Base-by-base conservation (phyloP, 2,888 invertebrate species). In the Temnothorax rugatulus region DNA sequence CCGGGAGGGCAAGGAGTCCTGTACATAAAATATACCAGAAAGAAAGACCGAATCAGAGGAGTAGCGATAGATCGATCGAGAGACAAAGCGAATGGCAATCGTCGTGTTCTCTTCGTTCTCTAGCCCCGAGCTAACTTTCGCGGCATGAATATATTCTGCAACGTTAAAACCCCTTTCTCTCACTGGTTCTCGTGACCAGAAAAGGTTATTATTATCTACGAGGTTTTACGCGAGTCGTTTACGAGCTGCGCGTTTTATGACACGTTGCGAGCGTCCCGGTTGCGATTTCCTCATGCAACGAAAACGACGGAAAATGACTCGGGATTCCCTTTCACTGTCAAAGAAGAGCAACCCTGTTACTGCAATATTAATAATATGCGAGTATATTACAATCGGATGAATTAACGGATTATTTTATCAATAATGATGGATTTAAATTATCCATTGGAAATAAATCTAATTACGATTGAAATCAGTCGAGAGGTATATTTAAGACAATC, bases 201-300 rank as follows among this genome's bases (percentile, higher is more conserved):
- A 77, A 77, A 77, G 66, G 66, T 77, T 34, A 76, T 52, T 76
- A 44, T 77, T 64, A 44, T 77, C 57, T 15, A 68, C 21, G n/a
- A 57, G 41, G 54, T 25, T 68, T 77, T 57, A 68, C 68, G 29
- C 29, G 25, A 18, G 25, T 52, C 63, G 34, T 76, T 64, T 64
- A 63, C 57, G 66, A 77, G 54, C 11, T 18, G 38, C 21, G 18
- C n/a, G 13, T 54, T 77, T 77, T 68, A 77, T n/a, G 29, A 34
- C 18, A 13, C 18, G 54, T 77, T 57, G 52, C n/a, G 41, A 15
- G 25, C 54, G 8, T 54, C 57, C 54, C 21, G 18, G 15, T 25
- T 34, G 68, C 54, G 21, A 68, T 68, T 44, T 77, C n/a, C 29
- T 66, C 29, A 5, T 61, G 15, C 15, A 3, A 52, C 13, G 21